A percentile compares a stretch with the other conserved stretches of the same genome.
These are phyloP conservation scores for Aphrocallistes beatrix DNA, from an alignment of 37 sponge, comb jelly and placozoan species.

Conservation along the genomic window DNA sequence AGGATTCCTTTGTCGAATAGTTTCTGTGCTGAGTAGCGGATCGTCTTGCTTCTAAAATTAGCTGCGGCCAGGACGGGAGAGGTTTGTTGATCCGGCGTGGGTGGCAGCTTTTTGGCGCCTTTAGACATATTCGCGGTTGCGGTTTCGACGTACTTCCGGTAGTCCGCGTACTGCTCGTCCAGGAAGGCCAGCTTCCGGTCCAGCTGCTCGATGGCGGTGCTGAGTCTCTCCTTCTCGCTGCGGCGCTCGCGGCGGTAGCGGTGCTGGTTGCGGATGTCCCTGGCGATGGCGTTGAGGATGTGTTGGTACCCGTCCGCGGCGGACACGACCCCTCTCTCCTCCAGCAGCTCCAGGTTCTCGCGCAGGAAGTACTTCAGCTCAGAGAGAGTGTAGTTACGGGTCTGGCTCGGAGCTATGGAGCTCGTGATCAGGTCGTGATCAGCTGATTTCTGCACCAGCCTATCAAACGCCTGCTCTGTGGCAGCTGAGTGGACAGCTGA, in stretches of 20 bases:
- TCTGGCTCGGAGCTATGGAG: neutral
- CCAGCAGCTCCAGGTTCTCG: conserved; percentile 29
- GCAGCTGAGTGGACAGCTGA: neutral
- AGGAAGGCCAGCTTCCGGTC: conserved; percentile 63
- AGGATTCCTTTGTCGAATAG: conserved; percentile 88
- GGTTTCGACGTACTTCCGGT: conserved; percentile 80
- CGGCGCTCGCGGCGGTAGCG: conserved; percentile 83
- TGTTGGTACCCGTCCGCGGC: conserved; percentile 27
- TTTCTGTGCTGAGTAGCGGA: conserved; percentile 81
- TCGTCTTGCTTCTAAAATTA: conserved; percentile 59
- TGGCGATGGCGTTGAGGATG: conserved; percentile 28
- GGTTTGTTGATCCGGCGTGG: neutral
- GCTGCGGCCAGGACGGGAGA: conserved; percentile 13
- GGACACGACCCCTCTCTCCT: conserved; percentile 20
- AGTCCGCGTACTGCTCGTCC: conserved; percentile 80
- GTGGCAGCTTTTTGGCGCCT: neutral
- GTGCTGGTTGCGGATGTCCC: conserved; percentile 90
- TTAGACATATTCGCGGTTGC: conserved; percentile 83
- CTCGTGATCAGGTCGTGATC: neutral
- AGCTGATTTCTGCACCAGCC: neutral
- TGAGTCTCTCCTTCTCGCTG: conserved; percentile 61
- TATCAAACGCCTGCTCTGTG: neutral
- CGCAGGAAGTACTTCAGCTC: neutral
- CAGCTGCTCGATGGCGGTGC: conserved; percentile 53
- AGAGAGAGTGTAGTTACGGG: neutral